Conservation (phyloP, 2,888 invertebrate genomes). For the Sarcophaga variegata region DNA sequence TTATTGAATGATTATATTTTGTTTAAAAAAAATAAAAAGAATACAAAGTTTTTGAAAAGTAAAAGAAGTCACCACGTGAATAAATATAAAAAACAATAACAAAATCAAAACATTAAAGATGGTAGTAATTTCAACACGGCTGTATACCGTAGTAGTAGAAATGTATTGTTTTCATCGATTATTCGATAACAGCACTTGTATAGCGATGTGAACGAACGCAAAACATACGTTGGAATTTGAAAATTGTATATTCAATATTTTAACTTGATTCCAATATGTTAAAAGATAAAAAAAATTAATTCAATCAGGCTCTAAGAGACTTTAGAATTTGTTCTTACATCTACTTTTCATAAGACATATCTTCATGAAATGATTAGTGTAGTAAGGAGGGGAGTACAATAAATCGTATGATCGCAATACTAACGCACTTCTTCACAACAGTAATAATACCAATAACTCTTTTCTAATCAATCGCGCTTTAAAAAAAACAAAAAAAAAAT, state of each 20-base stretch:
- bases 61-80: conserved; percentile 42
- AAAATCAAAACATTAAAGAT: conserved; percentile 13
- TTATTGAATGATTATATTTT: not conserved
- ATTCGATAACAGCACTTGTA: not conserved
- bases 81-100: not conserved
- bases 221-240: not conserved
- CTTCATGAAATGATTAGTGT: too few relatives aligned
- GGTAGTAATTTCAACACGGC: not conserved
- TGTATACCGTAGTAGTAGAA: conserved; percentile 10
- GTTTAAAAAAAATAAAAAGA: not conserved
- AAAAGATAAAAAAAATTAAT: too few relatives aligned
- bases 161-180: not conserved
- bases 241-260: not conserved
- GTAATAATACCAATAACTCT: too few relatives aligned
- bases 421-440: too few relatives aligned
- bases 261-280: too few relatives aligned
- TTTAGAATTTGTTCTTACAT: too few relatives aligned
- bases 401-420: too few relatives aligned
- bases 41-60: not conserved
- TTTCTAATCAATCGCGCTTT: too few relatives aligned
- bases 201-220: not conserved
- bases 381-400: too few relatives aligned
- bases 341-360: too few relatives aligned
- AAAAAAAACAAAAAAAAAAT: too few relatives aligned
- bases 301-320: too few relatives aligned